These are phyloP conservation scores for Jordanella pulchra DNA, from an alignment of 2,797 vertebrate genomes.

Conservation along the genomic window DNA sequence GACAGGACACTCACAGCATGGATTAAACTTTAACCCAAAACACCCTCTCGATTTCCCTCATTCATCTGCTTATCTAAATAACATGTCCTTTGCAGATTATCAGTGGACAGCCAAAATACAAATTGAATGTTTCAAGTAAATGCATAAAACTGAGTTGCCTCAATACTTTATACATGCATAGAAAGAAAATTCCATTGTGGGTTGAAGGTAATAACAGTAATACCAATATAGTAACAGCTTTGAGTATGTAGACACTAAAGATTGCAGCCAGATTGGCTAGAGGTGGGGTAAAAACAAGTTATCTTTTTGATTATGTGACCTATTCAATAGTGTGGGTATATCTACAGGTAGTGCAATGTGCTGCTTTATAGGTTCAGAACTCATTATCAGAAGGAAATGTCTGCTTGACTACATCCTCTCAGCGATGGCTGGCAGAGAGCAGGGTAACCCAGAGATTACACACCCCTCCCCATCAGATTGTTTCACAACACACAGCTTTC, in stretches of 20 bases:
- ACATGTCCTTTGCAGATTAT: neutral
- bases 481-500: slow-evolving; percentile 44
- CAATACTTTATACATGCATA: neutral
- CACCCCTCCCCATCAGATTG: slow-evolving; percentile 41
- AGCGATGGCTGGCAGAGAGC: slow-evolving; percentile 47
- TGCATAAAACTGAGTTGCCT: too few species aligned
- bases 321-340: slow-evolving; percentile 37
- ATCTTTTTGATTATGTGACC: slow-evolving; percentile 34
- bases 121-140: neutral
- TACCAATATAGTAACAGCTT: slow-evolving; percentile 19
- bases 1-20: slow-evolving; percentile 45
- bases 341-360: slow-evolving; percentile 40
- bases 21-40: slow-evolving; percentile 70
- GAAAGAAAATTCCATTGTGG: neutral
- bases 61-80: slow-evolving; percentile 44
- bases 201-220: slow-evolving; percentile 20
- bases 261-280: slow-evolving; percentile 11
- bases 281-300: slow-evolving; percentile 35
- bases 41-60: slow-evolving; percentile 22
- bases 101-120: neutral
- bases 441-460: slow-evolving; percentile 22
- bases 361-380: slow-evolving; percentile 23
- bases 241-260: slow-evolving; percentile 16
- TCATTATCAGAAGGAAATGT: slow-evolving; percentile 74
- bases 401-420: slow-evolving; percentile 72